Base-by-base conservation (phyloP, 2,113 vertebrate genomes). In the Phalacrocorax carbo region DNA sequence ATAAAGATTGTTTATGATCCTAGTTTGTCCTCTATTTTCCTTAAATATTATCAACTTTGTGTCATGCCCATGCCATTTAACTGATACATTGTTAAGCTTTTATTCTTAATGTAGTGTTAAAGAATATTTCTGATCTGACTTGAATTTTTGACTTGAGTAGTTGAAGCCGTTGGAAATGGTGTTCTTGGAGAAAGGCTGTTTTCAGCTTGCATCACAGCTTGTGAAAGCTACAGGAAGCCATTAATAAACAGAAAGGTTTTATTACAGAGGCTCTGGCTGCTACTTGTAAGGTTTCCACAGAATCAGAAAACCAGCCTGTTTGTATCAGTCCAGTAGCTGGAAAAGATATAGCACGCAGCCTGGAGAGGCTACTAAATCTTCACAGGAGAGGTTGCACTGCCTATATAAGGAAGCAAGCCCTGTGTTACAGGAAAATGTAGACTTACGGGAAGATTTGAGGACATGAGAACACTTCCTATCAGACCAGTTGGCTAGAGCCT, bases 241-340 rank as follows among this genome's bases (percentile, higher is more conserved):
- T 91, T 93, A 93, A 94, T 93, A 93, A 94, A 77, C 62, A 90
- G 73, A 87, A 91, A 81, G 38, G 54, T 88, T 96, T 95, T 94
- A 93, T 88, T 93, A 49, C 78, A 66, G 66, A 87, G 70, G n/a
- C 71, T 92, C 88, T 62, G 71, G 68, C 51, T 84, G 51, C 88
- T 93, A 60, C 93, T 88, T 81, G 71, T 94, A 93, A 88, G 82
- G 82, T 75, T 90, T 84, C 61, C 65, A 64, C 85, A 90, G 79
- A 82, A 72, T 79, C 86, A 82, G 75, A 93, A 88, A 73, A 40
- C 54, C 92, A 90, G 84, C 78, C 87, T 85, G 78, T 72, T 91
- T 85, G 62, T 76, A 69, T 94, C 90, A 96, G 93, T 75, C 61
- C 57, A 68, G 73, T 11, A 62, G 84, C 84, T 85, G 82, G 92